Evolutionary conservation across 2,113 vertebrate genomes (phyloP).

Genomic region (Oriolus oriolus): DNA sequence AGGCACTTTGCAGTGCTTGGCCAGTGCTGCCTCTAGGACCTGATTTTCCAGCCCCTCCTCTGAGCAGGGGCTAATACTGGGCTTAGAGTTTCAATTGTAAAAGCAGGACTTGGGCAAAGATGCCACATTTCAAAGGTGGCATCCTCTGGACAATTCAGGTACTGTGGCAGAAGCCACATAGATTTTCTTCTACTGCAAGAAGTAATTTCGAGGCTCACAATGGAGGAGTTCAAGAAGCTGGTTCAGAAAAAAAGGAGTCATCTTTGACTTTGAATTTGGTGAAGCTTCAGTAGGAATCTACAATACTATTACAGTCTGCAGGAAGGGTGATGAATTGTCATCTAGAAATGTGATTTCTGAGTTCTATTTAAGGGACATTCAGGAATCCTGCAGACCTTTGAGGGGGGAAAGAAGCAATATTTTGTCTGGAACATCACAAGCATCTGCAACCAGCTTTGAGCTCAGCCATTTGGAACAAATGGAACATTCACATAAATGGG

Average conservation of each 20-base stretch:
- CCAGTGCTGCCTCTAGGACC: background rate
- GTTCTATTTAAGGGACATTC: background rate
- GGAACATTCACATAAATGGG: background rate
- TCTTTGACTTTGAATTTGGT: background rate
- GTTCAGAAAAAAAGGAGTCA: background rate
- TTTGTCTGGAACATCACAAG: background rate
- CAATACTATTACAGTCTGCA: background rate
- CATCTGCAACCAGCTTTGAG: background rate
- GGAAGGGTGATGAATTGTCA: background rate
- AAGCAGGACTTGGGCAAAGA: background rate
- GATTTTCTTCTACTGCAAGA: background rate
- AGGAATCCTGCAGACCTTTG: background rate
- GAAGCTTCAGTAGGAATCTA: background rate
- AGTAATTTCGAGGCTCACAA: background rate
- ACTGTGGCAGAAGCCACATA: background rate
- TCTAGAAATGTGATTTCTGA: background rate
- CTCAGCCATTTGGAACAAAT: background rate
- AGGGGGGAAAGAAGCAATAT: rapidly evolving
- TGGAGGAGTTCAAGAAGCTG: background rate
- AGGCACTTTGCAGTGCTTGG: background rate
- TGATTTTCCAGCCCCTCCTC: background rate
- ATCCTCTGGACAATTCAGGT: background rate
- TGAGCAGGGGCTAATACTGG: background rate
- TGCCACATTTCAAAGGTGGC: background rate
- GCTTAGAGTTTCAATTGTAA: background rate